phyloP scores from a whole-genome alignment of 2,888 invertebrate genomes.

The Aricia artaxerxes region DNA sequence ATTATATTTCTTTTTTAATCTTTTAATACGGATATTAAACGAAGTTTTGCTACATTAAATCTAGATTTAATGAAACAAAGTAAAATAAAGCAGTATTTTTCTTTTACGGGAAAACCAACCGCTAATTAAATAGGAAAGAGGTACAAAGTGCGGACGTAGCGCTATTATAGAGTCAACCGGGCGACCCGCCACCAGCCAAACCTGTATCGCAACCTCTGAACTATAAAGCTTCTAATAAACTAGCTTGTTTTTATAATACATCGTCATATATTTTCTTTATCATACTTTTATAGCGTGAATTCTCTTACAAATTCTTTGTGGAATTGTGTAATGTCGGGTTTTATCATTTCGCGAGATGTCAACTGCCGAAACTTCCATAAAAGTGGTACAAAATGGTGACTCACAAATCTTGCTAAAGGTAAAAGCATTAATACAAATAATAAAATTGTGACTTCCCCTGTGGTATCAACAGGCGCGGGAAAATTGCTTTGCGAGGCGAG shows the following conservation, averaged over 20 bases:
- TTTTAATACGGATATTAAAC: no score
- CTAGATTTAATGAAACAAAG: neutral
- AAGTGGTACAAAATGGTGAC: neutral
- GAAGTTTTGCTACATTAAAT: neutral
- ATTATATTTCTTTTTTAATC: no score
- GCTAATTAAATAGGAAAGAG: neutral
- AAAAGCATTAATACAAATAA: neutral
- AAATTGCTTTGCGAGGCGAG: neutral
- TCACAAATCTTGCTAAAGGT: neutral
- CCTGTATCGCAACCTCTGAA: constrained; percentile 69
- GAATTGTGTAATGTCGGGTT: neutral
- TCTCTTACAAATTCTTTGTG: neutral
- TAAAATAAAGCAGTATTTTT: neutral
- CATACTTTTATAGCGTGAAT: constrained; percentile 14
- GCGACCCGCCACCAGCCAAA: constrained; percentile 52
- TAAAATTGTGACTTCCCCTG: neutral
- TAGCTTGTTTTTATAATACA: constrained; percentile 28
- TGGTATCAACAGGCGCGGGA: neutral
- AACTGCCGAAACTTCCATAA: neutral
- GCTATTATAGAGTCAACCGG: constrained; percentile 51
- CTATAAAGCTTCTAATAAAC: constrained; percentile 53
- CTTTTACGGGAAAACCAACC: neutral
- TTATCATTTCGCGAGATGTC: neutral
- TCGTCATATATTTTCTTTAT: constrained; percentile 26
- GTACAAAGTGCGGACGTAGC: constrained; percentile 39